Evolutionary conservation across 1,140 invertebrate species (phyloP).

Genomic region (Nephila pilipes): DNA sequence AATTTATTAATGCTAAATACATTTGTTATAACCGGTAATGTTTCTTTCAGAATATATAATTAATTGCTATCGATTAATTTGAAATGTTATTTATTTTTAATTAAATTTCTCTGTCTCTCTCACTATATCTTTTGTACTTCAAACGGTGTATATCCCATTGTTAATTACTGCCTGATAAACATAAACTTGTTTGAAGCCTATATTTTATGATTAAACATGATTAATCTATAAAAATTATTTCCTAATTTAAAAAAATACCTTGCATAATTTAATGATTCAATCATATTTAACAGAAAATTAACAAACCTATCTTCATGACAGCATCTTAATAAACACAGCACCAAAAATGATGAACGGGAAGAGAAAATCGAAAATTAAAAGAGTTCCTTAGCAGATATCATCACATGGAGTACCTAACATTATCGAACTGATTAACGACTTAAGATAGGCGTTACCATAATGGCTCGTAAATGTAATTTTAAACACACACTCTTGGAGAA

Average conservation of each 20-base stretch:
- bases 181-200: too few species aligned
- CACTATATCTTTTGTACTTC: too few species aligned
- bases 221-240: too few species aligned
- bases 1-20: too few species aligned
- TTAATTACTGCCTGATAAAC: too few species aligned
- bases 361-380: constrained; percentile 14
- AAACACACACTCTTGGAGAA: constrained; percentile 12
- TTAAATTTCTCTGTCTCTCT: too few species aligned
- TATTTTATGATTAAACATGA: too few species aligned
- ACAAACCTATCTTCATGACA: neutral
- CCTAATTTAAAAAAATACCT: neutral
- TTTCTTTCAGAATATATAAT: too few species aligned
- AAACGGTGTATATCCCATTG: too few species aligned
- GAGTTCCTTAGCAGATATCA: neutral
- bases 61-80: too few species aligned
- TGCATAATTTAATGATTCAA: constrained; percentile 4
- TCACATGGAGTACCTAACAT: neutral
- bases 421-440: constrained; percentile 48
- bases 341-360: neutral
- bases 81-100: too few species aligned
- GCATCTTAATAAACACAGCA: neutral
- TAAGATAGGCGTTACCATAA: constrained; percentile 10
- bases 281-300: constrained; percentile 1
- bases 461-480: constrained; percentile 39
- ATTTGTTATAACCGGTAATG: too few species aligned